These are phyloP conservation scores for Cenopis cana DNA, from an alignment of 2,888 invertebrate species.

Conservation along the genomic window DNA sequence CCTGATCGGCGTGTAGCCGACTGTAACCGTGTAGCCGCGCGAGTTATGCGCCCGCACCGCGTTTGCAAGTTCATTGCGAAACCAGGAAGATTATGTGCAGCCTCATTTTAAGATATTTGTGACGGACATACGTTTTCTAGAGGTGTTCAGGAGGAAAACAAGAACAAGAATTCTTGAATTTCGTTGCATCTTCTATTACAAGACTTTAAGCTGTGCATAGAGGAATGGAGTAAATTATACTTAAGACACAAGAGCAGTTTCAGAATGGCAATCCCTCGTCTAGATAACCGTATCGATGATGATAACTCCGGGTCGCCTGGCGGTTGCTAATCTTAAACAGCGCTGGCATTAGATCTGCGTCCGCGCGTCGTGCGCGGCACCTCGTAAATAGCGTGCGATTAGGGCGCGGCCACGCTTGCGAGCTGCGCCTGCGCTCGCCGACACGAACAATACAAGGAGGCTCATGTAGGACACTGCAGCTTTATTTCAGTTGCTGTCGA, in stretches of 20 bases:
- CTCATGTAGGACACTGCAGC: background rate
- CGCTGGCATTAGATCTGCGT: conserved; percentile 26
- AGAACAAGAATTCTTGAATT: background rate
- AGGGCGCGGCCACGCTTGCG: conserved; percentile 7
- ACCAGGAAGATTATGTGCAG: conserved; percentile 10
- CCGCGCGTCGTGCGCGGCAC: conserved; percentile 24
- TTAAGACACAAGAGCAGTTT: conserved; percentile 14
- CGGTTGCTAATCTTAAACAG: conserved; percentile 33
- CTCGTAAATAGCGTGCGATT: conserved; percentile 22
- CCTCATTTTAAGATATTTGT: conserved; percentile 8
- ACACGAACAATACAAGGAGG: background rate
- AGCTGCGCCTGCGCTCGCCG: background rate
- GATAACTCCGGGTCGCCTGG: conserved; percentile 25
- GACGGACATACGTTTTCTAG: background rate
- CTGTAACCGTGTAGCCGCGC: background rate
- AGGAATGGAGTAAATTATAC: conserved; percentile 6
- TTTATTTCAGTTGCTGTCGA: background rate
- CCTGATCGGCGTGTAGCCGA: conserved; percentile 14
- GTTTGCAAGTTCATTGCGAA: conserved; percentile 22
- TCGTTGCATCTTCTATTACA: background rate
- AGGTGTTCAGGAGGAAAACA: too few species aligned
- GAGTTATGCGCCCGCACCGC: conserved; percentile 19
- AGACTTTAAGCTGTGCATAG: background rate
- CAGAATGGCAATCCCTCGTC: background rate
- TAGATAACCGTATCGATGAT: conserved; percentile 21